Base-by-base conservation (phyloP, 2,888 invertebrate species). In the Drosophila testacea region DNA sequence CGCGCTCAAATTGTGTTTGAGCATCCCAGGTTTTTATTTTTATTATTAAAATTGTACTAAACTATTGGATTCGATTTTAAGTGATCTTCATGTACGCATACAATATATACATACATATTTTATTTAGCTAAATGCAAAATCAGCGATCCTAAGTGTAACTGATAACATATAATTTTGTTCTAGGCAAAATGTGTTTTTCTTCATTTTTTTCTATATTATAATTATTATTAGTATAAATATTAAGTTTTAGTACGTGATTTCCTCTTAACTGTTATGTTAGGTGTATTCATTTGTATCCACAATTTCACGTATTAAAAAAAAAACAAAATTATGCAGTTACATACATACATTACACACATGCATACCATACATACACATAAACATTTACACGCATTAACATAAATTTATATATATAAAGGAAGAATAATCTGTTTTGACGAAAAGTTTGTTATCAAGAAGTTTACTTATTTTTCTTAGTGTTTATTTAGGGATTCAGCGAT, bases 401-500 rank as follows among this genome's bases (percentile, higher is more conserved):
- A 73, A 6, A 57, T 34, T 52, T 46, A 30, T 57, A 39, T 46
- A 44, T 68, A 57, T 44, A 42, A 39, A 54, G 28, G 11, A 51
- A 46, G 27, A 47, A 54, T 48, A 38, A 39, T 41, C 10, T 28
- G 30, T 61, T 72, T 77, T 54, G 62, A 63, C 62, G 27, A 61
- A 69, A 52, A 46, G 52, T 60, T 69, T 78, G 52, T 63, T 73
- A 63, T 55, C 55, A 66, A 50, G 34, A 22, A 55, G 34, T 44
- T 55, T 34, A 44, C 27, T 34, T 27, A 13, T 10, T 41, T 42
- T 32, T 54, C 32, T n/a, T 6, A 22, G 6, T 11, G 10, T 28
- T 44, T 44, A 22, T 44, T 44, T 44, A 6, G 27, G 22, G 13
- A 70, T n/a, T 30, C 42, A 11, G 30, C 41, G 32, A 34, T 44